phyloP scores from a whole-genome alignment of 2,888 invertebrate species.

The Morpho achilles region DNA sequence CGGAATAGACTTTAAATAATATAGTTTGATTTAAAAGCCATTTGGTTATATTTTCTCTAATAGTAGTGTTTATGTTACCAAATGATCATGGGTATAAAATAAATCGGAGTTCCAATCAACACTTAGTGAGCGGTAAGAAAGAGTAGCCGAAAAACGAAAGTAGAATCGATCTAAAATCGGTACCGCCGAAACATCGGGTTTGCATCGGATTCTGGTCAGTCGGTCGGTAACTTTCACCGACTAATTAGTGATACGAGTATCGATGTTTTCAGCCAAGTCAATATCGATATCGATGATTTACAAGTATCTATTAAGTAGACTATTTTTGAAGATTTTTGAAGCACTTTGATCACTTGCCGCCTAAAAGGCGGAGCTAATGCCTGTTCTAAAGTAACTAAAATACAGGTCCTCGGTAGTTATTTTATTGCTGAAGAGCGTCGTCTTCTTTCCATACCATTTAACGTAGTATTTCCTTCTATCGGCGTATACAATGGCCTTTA shows the following conservation, averaged over 20 bases:
- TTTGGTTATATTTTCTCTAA: too few relatives aligned
- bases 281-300: conserved; percentile 60
- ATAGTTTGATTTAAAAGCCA: too few relatives aligned
- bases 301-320: conserved; percentile 30
- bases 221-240: conserved; percentile 75
- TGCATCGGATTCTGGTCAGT: conserved; percentile 70
- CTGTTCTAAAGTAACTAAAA: too few relatives aligned
- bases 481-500: too few relatives aligned
- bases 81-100: conserved; percentile 33
- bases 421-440: too few relatives aligned
- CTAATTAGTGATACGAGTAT: conserved; percentile 69
- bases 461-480: too few relatives aligned
- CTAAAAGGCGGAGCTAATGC: too few relatives aligned
- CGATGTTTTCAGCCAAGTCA: conserved; percentile 54
- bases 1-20: too few relatives aligned
- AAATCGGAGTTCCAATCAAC: conserved; percentile 55
- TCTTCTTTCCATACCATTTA: too few relatives aligned
- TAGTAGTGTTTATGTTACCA: conserved; percentile 1
- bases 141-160: conserved; percentile 78
- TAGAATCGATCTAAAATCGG: conserved; percentile 75
- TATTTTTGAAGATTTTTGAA: background rate
- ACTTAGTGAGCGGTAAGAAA: conserved; percentile 61
- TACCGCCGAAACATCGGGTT: conserved; percentile 66
- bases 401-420: too few relatives aligned
- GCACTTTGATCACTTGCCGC: too few relatives aligned